These are phyloP conservation scores for Phyto melanocephala DNA, from an alignment of 2,888 invertebrate species.

Conservation along the genomic window DNA sequence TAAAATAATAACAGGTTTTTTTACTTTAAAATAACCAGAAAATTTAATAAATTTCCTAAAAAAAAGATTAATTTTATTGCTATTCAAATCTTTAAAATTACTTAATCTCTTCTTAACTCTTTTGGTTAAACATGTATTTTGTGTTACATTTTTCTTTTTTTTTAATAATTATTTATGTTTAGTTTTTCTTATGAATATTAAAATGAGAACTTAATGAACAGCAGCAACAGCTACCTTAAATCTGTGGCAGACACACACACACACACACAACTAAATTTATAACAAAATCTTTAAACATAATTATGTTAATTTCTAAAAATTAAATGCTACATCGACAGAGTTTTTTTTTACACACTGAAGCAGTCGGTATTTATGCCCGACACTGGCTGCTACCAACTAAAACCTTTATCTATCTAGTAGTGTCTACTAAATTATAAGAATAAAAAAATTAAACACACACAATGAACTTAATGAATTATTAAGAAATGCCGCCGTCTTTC, in stretches of 20 bases:
- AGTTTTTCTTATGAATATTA: slow-evolving; percentile 68
- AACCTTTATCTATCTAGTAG: not conserved
- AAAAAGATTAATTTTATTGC: not conserved
- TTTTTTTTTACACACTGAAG: no score
- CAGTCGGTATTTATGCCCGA: not conserved
- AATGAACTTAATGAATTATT: slow-evolving; percentile 64
- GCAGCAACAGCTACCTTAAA: slow-evolving; percentile 45
- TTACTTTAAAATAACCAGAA: no score
- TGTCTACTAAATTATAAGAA: slow-evolving; percentile 47
- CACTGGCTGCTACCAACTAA: slow-evolving; percentile 20
- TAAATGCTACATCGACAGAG: no score
- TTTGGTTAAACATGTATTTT: not conserved
- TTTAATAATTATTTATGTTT: not conserved
- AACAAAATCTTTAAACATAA: slow-evolving; percentile 67
- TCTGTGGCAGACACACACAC: not conserved
- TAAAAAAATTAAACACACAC: slow-evolving; percentile 40
- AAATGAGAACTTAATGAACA: slow-evolving; percentile 72
- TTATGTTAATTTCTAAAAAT: slow-evolving; percentile 73
- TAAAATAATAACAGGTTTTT: no score
- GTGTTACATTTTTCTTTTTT: not conserved
- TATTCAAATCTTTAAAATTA: not conserved
- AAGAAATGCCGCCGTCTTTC: slow-evolving; percentile 55
- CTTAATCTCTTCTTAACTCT: not conserved
- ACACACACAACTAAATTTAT: slow-evolving; percentile 12
- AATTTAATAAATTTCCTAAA: no score